Base-by-base conservation (phyloP, 2,888 invertebrate species). In the Cactoblastis cactorum region DNA sequence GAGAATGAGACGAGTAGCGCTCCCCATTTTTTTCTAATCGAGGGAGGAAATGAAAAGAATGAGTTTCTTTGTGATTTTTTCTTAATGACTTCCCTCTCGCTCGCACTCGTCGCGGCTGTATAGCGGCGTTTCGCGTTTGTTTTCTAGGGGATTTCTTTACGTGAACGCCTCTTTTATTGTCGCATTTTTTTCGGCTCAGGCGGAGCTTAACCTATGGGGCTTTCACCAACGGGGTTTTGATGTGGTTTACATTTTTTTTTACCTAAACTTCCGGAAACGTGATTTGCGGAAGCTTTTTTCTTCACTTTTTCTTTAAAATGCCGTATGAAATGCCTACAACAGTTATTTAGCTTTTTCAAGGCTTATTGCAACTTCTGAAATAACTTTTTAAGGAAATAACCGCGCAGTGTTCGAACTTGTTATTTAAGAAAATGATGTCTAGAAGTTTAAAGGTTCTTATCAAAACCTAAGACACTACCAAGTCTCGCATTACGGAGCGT, bases 1-100 rank as follows among this genome's bases (percentile, higher is more conserved):
- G 63, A 80, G 85, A 89, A 70, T 65, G 80, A 75, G 88, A 89
- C 78, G 74, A 78, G 74, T 77, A 80, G 76, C 70, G 65, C 79
- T 69, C 68, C 74, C 75, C 73, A 76, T 80, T 88, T 87, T 88
- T 89, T 88, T 86, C 85, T 87, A 87, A 88, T 84, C 85, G 71
- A 82, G 86, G 87, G 88, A 88, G 88, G 87, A 88, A 87, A 81
- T 88, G 85, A 88, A 87, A 88, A 86, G 86, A 88, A 88, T 83
- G 79, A 74, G 75, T 80, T 85, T 88, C 88, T 88, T 88, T 87
- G 78, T 79, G 80, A 84, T 88, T 89, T 89, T 89, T 87, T 84
- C 85, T 86, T 83, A 77, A 68, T 74, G 67, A 67, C 70, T 47
- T 59, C 67, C 55, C 71, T 84, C 88, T 80, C 87, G 77, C 83